Evolutionary conservation across 1,140 invertebrate genomes (phyloP), one percentile per base, ranked within the genome.

Genomic region (Mylabris phalerata): DNA sequence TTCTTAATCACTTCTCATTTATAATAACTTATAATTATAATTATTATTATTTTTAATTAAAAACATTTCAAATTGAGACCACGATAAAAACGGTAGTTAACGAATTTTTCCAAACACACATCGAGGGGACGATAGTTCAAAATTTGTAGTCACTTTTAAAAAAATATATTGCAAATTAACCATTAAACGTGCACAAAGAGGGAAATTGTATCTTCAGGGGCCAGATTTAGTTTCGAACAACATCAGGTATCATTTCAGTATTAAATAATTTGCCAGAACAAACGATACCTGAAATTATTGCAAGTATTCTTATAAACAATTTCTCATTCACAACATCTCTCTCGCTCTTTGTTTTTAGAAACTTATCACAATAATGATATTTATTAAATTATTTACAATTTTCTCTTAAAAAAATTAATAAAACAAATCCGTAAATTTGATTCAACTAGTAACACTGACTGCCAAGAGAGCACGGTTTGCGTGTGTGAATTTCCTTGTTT

Each of bases 321-420:
- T 32, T 32, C 32, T 32, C 7, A 32, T 32, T 4, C 4, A 32
- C 4, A 32, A 32, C 32, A 32, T 32, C 32, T 32, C 32, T 2
- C 32, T 32, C 32, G 32, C 7, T 32, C 7, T 32, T 32, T 32
- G 4, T 32, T 4, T 45, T 57, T 55, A 56, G 59, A 57, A 62
- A 60, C 64, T 68, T 68, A 68, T 68, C 66, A 68, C 66, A 68
- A 65, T 65, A 62, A 66, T 63, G 49, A 63, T 65, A 65, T 65
- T 64, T 65, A 68, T 32, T 32, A 32, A 32, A 32, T 32, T 32
- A 32, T 32, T 32, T 32, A 32, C 32, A 32, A 7, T 19, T 19
- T 19, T 19, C 19, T 56, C 56, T 57, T 66, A 49, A 54, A 47
- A 44, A 61, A 47, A 44, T 48, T 41, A 39, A 27, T 48, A 55